Base-by-base conservation (phyloP, 1,140 invertebrate species). In the Drosophila setifemur region DNA sequence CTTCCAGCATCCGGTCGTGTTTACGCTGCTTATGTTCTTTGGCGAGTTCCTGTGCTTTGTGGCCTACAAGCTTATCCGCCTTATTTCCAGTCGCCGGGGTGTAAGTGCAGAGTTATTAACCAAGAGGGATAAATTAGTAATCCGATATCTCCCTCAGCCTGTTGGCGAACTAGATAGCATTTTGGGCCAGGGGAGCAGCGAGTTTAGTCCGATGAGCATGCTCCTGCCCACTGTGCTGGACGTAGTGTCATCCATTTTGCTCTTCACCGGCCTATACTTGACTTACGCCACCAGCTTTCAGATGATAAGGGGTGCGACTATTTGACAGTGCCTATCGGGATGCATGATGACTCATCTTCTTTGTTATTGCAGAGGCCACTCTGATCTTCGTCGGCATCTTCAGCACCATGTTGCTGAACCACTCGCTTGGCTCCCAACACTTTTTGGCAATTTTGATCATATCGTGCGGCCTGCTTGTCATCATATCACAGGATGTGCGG, bases 241-340 rank as follows among this genome's bases (percentile, higher is more conserved):
- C 90, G 92, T 76, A 1, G 45, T 76, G 19, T 97, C 96, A 7
- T 96, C 96, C 0, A 92, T 96, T 7, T 97, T 98, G 95, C 97
- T 98, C 67, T 93, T 98, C 11, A 88, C 73, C 42, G 97, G 97
- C 5, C 91, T 99, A 11, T 98, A 94, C 78, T 91, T 99, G 72
- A 99, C 98, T 0, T 98, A 96, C 90, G 95, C 96, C 1, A 98
- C 96, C 50, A 98, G 97, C 86, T 99, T n/a, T n/a, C 98, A 99
- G 92, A 99, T 99, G 98, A 94, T 99, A 69, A 92, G 98, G 92
- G 97, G 96, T 94, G 79, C 52, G 72, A 71, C 29, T 43, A 64
- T 68, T 39, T 39, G 9, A 19, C 12, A n/a, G n/a, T n/a, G n/a
- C n/a, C n/a, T n/a, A n/a, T n/a, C n/a, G n/a, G 14, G 7, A 37